Base-by-base conservation (phyloP, 1,140 invertebrate species). In the Solenopsis fugax region DNA sequence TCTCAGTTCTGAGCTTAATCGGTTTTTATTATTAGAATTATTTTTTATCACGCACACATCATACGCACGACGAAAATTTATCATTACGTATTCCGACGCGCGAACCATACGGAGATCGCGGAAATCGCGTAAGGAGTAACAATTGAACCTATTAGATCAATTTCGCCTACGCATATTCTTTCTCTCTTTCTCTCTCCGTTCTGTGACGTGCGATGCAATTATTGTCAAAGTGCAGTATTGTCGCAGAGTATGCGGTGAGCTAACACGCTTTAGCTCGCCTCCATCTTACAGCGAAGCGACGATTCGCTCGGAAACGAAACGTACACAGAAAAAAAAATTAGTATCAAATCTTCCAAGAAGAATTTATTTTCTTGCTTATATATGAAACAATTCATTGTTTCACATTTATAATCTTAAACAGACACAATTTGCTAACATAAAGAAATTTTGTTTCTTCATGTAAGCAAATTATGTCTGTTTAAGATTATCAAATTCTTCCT, bases 91-190 rank as follows among this genome's bases (percentile, higher is more conserved):
- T 29, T 29, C 10, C 3, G 29, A 75, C 3, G 29, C 10, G 1
- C 50, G 12, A 75, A 21, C 5, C 41, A 21, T n/a, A 37, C 9
- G 29, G 29, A 29, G 29, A 29, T 29, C 9, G 24, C 24, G 10
- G 62, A 62, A 34, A 34, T 62, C 45, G 24, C 13, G 4, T 24
- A 77, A 62, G 24, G 3, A n/a, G 21, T 62, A 64, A 77, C 41
- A 77, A 77, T 77, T 77, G 5, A 62, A 12, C 41, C 10, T 24
- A 64, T 77, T n/a, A 69, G 21, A 48, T 64, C 24, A 62, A 77
- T 64, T 62, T 0, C 75, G 10, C 21, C n/a, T 60, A 60, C 37
- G 24, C 21, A 2, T 7, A 12, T 37, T 21, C 37, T 60, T 4
- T 76, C n/a, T 54, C 50, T 54, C 24, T 54, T 52, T 41, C 72